These are phyloP conservation scores for Andricus grossulariae DNA, from an alignment of 1,140 invertebrate species.

Conservation along the genomic window DNA sequence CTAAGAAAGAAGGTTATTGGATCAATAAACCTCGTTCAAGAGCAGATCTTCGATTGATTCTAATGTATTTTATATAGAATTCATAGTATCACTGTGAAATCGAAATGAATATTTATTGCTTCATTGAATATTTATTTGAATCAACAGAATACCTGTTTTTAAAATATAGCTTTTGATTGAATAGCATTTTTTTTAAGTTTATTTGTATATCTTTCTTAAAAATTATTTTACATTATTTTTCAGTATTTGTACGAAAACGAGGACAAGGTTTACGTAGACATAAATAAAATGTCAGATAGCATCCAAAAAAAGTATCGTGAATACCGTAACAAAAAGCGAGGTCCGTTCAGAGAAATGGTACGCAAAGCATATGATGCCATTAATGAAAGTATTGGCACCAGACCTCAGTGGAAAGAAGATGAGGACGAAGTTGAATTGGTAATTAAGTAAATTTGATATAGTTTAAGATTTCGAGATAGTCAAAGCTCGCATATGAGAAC, in stretches of 20 bases:
- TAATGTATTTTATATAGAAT: too few relatives aligned
- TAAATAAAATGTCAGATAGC: conserved; percentile 84
- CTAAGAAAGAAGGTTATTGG: too few relatives aligned
- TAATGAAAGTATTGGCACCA: conserved; percentile 67
- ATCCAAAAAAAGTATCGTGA: conserved; percentile 83
- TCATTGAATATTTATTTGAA: too few relatives aligned
- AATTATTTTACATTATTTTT: conserved; percentile 60
- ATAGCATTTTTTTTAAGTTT: too few relatives aligned
- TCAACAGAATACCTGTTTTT: too few relatives aligned
- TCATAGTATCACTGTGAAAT: too few relatives aligned
- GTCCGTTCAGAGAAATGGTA: conserved; percentile 81
- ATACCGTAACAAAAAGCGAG: conserved; percentile 82
- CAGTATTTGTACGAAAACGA: conserved; percentile 85
- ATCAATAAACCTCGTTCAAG: too few relatives aligned
- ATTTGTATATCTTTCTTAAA: background rate
- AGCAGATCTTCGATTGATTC: too few relatives aligned
- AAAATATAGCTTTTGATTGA: too few relatives aligned
- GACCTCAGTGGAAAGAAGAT: conserved; percentile 68
- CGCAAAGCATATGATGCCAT: conserved; percentile 77
- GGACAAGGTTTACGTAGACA: conserved; percentile 83
- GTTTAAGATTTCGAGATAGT: background rate
- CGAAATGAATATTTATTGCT: too few relatives aligned
- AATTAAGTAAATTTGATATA: conserved; percentile 72
- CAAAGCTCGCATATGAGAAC: too few relatives aligned
- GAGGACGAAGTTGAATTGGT: conserved; percentile 75